Conservation (phyloP, 2,113 vertebrate genomes). For the Anthoscopus minutus region DNA sequence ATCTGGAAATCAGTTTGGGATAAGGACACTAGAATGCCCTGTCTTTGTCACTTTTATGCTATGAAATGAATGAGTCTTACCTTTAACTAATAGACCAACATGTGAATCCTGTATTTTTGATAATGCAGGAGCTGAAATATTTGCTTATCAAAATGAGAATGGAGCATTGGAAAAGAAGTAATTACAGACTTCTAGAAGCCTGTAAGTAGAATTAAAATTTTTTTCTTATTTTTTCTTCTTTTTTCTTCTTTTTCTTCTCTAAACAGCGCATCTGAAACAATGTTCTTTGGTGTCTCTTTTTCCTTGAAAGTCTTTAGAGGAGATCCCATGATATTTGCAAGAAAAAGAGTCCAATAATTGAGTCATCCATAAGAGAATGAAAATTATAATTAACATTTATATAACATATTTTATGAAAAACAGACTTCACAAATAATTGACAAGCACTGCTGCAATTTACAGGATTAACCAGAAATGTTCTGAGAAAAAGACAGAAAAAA, state of each 20-base stretch:
- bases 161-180: not conserved
- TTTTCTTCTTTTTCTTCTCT: not conserved
- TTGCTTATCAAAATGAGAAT: not conserved
- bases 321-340: not conserved
- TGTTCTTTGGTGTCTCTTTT: conserved; percentile 13
- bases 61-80: not conserved
- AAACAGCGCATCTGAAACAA: conserved; percentile 5
- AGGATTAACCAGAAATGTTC: not conserved
- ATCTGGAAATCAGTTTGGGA: not conserved
- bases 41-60: not conserved
- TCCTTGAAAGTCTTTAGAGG: conserved; percentile 17
- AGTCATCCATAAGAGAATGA: not conserved
- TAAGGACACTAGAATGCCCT: not conserved
- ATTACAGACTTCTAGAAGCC: not conserved
- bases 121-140: not conserved
- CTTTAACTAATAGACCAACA: not conserved
- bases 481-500: not conserved
- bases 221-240: not conserved
- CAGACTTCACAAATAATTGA: not conserved
- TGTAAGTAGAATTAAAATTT: not conserved
- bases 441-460: not conserved
- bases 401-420: not conserved
- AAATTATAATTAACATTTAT: not conserved
- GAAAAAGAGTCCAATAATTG: not conserved
- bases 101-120: not conserved